Base-by-base conservation (phyloP, 2,113 vertebrate genomes). In the Sorex araneus region DNA sequence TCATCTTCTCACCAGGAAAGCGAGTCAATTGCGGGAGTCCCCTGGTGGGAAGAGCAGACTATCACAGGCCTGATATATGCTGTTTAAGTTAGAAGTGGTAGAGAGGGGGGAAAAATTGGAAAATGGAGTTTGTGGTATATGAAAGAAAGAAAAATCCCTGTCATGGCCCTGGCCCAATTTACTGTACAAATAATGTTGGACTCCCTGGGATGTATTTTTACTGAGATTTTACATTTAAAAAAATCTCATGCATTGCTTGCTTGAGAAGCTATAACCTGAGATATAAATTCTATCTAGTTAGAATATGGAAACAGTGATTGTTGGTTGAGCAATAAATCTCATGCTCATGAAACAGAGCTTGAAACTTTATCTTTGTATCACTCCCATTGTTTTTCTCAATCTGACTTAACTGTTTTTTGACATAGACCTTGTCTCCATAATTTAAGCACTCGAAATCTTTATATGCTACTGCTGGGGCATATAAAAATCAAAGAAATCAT, bases 11-110 rank as follows among this genome's bases (percentile, higher is more conserved):
- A 96, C 89, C 89, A 96, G 96, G 97, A 98, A 78, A 97, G 93
- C 95, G 96, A 97, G 76, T 97, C 97, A 97, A 97, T 98, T 98
- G 97, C 95, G 95, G 79, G 90, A 93, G 84, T 50, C 94, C 94
- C 93, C 96, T 0, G 2, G 93, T 95, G 97, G 84, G 92, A 97
- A 86, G 69, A 69, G 75, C 87, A 95, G 97, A 97, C 95, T 96
- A 97, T 95, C 95, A 85, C 84, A 43, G 79, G 93, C 84, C 74
- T 95, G 76, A 91, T 97, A 81, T 91, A 77, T 70, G 79, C 90
- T 97, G 84, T 96, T 97, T 96, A 97, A 87, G 94, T 93, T 94
- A 93, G 34, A 97, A 92, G 94, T 67, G 91, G 71, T 91, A 88
- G 85, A 92, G 70, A 88, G 81, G 95, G 94, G 81, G 95, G 94